Evolutionary conservation across 2,113 vertebrate species (phyloP).

Genomic region (Ageneiosus marmoratus): DNA sequence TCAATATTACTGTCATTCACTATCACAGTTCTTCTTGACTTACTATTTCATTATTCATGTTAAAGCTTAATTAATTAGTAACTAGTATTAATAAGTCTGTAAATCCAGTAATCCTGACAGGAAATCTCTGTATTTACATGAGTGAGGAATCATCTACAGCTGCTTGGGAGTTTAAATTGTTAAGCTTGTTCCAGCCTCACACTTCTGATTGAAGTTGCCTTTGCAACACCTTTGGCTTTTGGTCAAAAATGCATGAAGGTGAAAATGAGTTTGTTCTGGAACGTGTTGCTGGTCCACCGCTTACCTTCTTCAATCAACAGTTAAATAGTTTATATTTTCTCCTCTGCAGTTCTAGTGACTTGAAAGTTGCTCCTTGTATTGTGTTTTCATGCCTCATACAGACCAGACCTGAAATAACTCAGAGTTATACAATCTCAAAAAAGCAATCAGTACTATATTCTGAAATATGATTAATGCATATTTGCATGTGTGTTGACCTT

Average conservation of each 20-base stretch:
- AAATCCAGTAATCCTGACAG: not conserved
- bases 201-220: not conserved
- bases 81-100: not conserved
- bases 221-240: not conserved
- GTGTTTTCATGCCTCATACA: not conserved
- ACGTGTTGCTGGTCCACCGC: not conserved
- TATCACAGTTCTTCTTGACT: not conserved
- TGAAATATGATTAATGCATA: slow-evolving; percentile 23
- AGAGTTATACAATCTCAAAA: not conserved
- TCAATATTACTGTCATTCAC: not conserved
- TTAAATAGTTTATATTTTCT: slow-evolving; percentile 18
- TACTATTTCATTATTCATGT: not conserved
- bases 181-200: not conserved
- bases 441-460: not conserved
- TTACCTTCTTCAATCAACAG: slow-evolving; percentile 17
- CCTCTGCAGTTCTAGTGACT: not conserved
- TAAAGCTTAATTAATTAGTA: not conserved
- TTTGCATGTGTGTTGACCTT: slow-evolving; percentile 6
- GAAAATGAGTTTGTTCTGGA: not conserved
- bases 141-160: not conserved
- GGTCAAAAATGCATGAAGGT: not conserved
- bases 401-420: not conserved
- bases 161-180: not conserved
- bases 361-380: slow-evolving; percentile 4
- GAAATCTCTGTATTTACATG: not conserved